phyloP scores from a whole-genome alignment of 2,888 invertebrate genomes.

The Tenthredo mesomela region DNA sequence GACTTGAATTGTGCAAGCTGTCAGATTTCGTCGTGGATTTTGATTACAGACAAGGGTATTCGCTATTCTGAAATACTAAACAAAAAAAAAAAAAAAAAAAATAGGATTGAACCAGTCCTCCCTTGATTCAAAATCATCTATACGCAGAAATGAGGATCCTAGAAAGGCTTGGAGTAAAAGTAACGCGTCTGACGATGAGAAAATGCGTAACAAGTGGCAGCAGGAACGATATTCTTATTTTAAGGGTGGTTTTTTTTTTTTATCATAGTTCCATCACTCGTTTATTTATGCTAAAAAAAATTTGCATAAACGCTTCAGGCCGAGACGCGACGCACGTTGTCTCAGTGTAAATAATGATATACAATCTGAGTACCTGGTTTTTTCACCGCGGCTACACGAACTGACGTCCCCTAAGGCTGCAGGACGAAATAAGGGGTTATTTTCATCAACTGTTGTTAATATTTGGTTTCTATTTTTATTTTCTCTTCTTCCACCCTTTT shows the following conservation, averaged over 20 bases:
- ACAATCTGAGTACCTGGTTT: not conserved
- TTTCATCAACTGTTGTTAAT: not conserved
- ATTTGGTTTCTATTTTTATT: not conserved
- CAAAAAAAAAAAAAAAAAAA: not conserved
- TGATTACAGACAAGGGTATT: not conserved
- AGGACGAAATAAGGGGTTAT: constrained; percentile 20
- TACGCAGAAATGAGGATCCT: not conserved
- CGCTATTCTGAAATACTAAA: not conserved
- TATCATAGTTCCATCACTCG: constrained; percentile 62
- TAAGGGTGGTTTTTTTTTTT: constrained; percentile 59
- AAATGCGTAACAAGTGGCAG: constrained; percentile 62
- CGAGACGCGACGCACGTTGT: constrained; percentile 51
- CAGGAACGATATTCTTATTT: not conserved
- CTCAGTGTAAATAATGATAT: constrained; percentile 61
- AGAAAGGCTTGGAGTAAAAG: not conserved
- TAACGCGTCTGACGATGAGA: not conserved
- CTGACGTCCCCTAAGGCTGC: not conserved
- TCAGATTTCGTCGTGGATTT: not conserved
- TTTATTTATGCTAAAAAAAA: constrained; percentile 62
- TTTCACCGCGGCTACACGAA: not conserved
- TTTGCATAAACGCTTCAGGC: constrained; percentile 63
- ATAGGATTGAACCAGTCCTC: not conserved
- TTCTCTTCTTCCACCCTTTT: not conserved
- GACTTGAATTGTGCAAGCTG: constrained; percentile 2
- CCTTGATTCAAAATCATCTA: not conserved